These are phyloP conservation scores for Amyelois transitella DNA, from an alignment of 1,140 invertebrate genomes.

Conservation along the genomic window DNA sequence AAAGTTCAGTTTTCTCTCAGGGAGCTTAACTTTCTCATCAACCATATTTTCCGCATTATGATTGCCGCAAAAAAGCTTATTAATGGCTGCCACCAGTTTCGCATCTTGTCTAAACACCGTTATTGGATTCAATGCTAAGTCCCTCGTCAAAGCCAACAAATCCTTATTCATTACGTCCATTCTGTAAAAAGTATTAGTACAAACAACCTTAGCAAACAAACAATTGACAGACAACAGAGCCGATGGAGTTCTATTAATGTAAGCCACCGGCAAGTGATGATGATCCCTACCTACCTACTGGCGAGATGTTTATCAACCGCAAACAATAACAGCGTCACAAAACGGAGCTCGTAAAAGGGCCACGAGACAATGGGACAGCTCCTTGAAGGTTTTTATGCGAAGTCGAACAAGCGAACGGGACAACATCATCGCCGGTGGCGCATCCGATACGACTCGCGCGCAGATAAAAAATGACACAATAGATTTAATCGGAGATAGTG, in stretches of 20 bases:
- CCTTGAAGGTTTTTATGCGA: conserved; percentile 65
- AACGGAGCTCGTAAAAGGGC: conserved; percentile 68
- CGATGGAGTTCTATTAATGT: conserved; percentile 55
- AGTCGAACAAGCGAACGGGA: conserved; percentile 64
- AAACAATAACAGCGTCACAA: conserved; percentile 73
- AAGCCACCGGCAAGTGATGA: conserved; percentile 58
- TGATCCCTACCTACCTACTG: conserved; percentile 68
- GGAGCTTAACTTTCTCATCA: conserved; percentile 24
- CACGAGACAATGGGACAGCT: conserved; percentile 66
- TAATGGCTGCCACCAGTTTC: conserved; percentile 45
- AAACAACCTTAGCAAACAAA: conserved; percentile 36
- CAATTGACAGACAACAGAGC: conserved; percentile 62
- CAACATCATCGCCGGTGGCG: conserved; percentile 71
- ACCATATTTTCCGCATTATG: background rate
- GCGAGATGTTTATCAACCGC: conserved; percentile 72
- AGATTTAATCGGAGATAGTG: conserved; percentile 72
- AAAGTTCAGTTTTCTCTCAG: conserved; percentile 49
- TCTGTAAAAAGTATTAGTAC: conserved; percentile 34
- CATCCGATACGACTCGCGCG: conserved; percentile 67
- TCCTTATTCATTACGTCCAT: conserved; percentile 59
- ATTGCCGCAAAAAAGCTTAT: conserved; percentile 33
- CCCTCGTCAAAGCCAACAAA: conserved; percentile 34
- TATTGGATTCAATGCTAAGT: conserved; percentile 26
- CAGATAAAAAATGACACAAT: conserved; percentile 69
- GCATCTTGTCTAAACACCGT: conserved; percentile 44